Evolutionary conservation across 2,113 vertebrate genomes (phyloP), one percentile per base, ranked within the genome.

Genomic region (Jaculus jaculus): DNA sequence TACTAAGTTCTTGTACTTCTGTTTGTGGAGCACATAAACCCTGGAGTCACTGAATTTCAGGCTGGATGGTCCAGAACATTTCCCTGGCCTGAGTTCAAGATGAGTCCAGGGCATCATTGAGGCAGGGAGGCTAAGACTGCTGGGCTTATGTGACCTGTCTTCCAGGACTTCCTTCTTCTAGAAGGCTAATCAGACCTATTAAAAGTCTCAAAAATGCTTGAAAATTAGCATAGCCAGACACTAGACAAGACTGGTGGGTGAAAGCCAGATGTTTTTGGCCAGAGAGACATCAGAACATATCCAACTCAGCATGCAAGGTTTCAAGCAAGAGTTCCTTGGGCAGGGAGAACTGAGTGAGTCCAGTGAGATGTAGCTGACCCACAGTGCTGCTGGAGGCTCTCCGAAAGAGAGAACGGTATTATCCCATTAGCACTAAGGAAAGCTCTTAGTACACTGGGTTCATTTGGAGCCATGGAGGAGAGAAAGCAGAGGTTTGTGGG

Each of bases 191-290:
- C 60, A 95, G 92, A 86, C 90, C 75, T 88, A 65, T 93, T 90
- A 83, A 92, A 87, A 0, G 2, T 94, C 80, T 93, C 69, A 72
- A 93, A 95, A 90, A 85, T 4, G 69, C 92, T 92, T 92, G 69
- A 30, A 90, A 75, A 74, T 90, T 77, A 95, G 75, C 94, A 72
- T 85, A 88, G 92, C 63, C 74, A 96, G 92, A 93, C 79, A 90
- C 78, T 78, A 93, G 94, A 85, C 69, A 90, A 78, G 68, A 54
- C 10, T 32, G 37, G 51, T 87, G 92, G 92, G 82, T 2, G 51
- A 74, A 26, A 84, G 85, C 86, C 88, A 93, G 90, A 65, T 7
- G 5, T 66, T 42, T 92, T 84, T 72, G 73, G 92, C 88, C 77
- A 68, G 65, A 54, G 75, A 87, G 39, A 20, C 65, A n/a, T 87